Evolutionary conservation across 2,888 invertebrate genomes (phyloP).

Genomic region (Coremacera marginata): DNA sequence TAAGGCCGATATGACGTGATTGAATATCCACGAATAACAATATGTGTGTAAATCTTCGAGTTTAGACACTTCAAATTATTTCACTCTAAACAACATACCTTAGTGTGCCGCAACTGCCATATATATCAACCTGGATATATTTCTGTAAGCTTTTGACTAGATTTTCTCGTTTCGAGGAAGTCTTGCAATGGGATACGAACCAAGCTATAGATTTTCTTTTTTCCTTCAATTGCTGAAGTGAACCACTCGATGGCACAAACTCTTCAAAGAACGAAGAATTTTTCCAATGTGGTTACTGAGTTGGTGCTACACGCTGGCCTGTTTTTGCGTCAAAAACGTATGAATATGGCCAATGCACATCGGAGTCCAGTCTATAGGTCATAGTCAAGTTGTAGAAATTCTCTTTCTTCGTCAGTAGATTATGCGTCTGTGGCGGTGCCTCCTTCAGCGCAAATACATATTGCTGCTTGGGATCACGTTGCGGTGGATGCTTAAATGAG

Average conservation of each 20-base stretch:
- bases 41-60: too few relatives aligned
- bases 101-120: slow-evolving; percentile 72
- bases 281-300: slow-evolving; percentile 54
- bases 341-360: slow-evolving; percentile 69
- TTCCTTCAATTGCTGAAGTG: slow-evolving; percentile 44
- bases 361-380: slow-evolving; percentile 72
- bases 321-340: slow-evolving; percentile 56
- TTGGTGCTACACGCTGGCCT: slow-evolving; percentile 58
- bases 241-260: background rate
- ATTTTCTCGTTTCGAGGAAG: slow-evolving; percentile 67
- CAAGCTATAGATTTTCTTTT: slow-evolving; percentile 72
- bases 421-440: slow-evolving; percentile 62
- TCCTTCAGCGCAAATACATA: slow-evolving; percentile 71
- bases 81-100: slow-evolving; percentile 50
- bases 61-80: too few relatives aligned
- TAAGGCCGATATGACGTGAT: too few relatives aligned
- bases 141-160: slow-evolving; percentile 71
- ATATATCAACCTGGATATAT: slow-evolving; percentile 74
- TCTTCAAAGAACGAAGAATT: slow-evolving; percentile 2
- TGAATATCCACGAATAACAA: too few relatives aligned
- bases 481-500: slow-evolving; percentile 62
- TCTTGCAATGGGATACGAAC: slow-evolving; percentile 72
- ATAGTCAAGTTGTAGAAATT: slow-evolving; percentile 73
- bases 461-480: slow-evolving; percentile 65
- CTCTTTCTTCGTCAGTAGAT: slow-evolving; percentile 56